Conservation (phyloP, 2,113 vertebrate species). For the Panurus biarmicus region DNA sequence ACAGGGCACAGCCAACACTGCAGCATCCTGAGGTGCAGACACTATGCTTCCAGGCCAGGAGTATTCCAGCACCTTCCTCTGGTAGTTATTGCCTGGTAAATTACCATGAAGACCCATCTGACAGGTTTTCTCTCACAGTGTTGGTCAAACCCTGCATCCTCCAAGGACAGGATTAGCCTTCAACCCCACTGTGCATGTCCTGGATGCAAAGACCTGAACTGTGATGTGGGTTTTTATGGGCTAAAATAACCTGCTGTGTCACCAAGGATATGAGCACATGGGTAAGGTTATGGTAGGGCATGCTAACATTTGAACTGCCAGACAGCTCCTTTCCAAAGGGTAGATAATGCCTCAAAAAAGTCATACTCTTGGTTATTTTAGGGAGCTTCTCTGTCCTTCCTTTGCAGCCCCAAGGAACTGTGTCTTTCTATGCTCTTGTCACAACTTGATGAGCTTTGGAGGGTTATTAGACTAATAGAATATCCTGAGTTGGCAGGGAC, state of each 20-base stretch:
- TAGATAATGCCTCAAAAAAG: not conserved
- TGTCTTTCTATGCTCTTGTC: not conserved
- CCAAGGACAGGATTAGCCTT: not conserved
- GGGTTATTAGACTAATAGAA: not conserved
- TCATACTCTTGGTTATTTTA: not conserved
- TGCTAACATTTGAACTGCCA: not conserved
- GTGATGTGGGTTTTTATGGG: not conserved
- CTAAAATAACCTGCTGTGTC: not conserved
- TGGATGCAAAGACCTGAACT: not conserved
- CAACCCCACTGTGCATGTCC: not conserved
- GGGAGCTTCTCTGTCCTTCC: not conserved
- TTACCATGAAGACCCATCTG: not conserved
- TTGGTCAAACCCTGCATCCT: not conserved
- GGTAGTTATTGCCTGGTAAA: not conserved
- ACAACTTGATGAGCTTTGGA: not conserved
- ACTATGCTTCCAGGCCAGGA: not conserved
- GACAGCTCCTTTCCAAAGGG: not conserved
- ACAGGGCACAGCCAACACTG: not conserved
- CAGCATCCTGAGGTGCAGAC: fast-evolving
- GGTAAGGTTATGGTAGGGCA: not conserved
- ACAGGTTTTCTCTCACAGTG: not conserved
- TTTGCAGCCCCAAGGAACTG: not conserved
- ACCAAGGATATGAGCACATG: not conserved
- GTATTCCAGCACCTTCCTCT: not conserved
- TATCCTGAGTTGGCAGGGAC: not conserved